Base-by-base conservation (phyloP, 1,140 invertebrate genomes). In the Diplogasteroides magnus region DNA sequence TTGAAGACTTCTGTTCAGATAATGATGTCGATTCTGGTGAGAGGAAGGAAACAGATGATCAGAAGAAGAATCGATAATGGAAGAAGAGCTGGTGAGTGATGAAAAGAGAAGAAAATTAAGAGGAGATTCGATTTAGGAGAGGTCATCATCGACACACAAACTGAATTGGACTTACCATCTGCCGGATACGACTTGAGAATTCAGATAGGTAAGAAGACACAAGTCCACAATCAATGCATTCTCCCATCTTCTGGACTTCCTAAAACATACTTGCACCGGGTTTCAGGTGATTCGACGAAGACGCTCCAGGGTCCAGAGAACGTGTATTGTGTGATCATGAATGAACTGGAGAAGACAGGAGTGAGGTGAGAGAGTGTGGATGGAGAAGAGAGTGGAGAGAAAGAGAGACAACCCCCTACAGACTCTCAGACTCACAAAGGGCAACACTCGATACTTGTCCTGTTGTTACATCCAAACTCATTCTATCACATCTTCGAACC, bases 251-350 rank as follows among this genome's bases (percentile, higher is more conserved):
- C n/a, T n/a, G n/a, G n/a, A n/a, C n/a, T n/a, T n/a, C n/a, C n/a
- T n/a, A n/a, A n/a, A n/a, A n/a, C n/a, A n/a, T n/a, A n/a, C n/a
- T n/a, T n/a, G n/a, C n/a, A n/a, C n/a, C n/a, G n/a, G n/a, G n/a
- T n/a, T n/a, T n/a, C n/a, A n/a, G n/a, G n/a, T n/a, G n/a, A n/a
- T n/a, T n/a, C n/a, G n/a, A n/a, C n/a, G n/a, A 23, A 62, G n/a
- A 60, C 55, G 13, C 64, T 74, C 1, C 60, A 73, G 32, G 74
- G 74, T 11, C 72, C 64, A 19, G 74, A 75, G 31, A 72, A 69
- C 31, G 71, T 74, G 32, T 75, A 74, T 57, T 56, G 31, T 1
- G 70, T 76, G 14, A 67, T 74, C 19, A 75, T 75, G 74, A 48
- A 69, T 58, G 59, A 74, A 26, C 64, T 74, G 6, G 69, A 71